Conservation (phyloP, 2,113 vertebrate genomes). For the Thalassarche chlororhynchos region DNA sequence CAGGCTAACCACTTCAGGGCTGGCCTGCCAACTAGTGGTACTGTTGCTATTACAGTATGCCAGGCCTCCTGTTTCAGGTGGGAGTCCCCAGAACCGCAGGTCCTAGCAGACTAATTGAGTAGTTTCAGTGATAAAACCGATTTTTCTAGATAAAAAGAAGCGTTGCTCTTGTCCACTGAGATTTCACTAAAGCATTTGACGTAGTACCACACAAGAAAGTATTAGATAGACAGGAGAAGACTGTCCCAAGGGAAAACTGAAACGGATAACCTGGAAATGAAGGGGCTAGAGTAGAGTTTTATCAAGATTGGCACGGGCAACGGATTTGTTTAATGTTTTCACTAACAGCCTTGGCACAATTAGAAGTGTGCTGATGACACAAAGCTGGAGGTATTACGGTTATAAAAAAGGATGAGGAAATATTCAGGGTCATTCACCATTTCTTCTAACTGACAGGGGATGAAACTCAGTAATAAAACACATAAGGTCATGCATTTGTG, state of each 20-base stretch:
- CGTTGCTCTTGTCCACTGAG: rapidly evolving
- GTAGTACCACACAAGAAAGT: neutral
- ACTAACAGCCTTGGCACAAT: neutral
- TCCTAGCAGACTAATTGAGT: rapidly evolving
- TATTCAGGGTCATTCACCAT: neutral
- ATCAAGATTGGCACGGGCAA: neutral
- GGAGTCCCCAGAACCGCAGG: neutral
- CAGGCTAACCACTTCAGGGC: neutral
- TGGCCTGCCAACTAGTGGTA: neutral
- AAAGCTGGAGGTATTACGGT: neutral
- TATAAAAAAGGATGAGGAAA: neutral
- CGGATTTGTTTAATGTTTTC: neutral
- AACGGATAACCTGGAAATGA: neutral
- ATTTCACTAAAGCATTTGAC: neutral
- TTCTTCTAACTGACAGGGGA: neutral
- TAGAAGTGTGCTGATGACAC: neutral
- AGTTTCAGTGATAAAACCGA: neutral
- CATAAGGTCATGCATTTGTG: neutral
- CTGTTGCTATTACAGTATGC: neutral
- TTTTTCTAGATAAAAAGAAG: neutral
- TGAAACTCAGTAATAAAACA: neutral
- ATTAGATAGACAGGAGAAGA: neutral
- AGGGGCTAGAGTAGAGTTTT: neutral
- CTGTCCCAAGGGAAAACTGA: neutral
- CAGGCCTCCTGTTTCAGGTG: neutral